phyloP scores from a whole-genome alignment of 1,140 invertebrate genomes.

The Protaetia brevitarsis region DNA sequence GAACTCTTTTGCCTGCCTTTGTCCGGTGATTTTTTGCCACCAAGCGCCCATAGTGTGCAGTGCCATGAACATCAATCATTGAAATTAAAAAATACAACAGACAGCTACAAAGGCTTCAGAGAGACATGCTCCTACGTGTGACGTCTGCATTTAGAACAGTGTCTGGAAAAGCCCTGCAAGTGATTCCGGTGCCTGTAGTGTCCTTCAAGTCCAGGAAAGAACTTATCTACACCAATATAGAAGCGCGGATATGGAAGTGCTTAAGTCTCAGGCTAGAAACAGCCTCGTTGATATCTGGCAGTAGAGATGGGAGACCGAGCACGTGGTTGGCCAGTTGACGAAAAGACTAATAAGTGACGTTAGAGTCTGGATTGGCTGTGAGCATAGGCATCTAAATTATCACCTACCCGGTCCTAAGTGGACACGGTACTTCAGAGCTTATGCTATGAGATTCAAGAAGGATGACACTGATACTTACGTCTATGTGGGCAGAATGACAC shows the following conservation, averaged over 20 bases:
- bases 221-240: background rate
- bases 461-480: too few relatives aligned
- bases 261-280: background rate
- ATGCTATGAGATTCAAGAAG: too few relatives aligned
- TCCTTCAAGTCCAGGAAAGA: background rate
- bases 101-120: background rate
- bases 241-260: background rate
- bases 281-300: background rate
- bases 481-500: too few relatives aligned
- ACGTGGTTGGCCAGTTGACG: background rate
- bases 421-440: too few relatives aligned
- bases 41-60: too few relatives aligned
- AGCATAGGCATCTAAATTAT: background rate
- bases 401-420: background rate
- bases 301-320: background rate
- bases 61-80: too few relatives aligned
- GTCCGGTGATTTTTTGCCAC: too few relatives aligned
- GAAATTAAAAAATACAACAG: background rate
- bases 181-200: too few relatives aligned
- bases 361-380: background rate
- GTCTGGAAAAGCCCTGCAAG: background rate
- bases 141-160: background rate
- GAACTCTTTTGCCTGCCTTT: too few relatives aligned
- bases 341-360: background rate
- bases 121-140: background rate